Conservation (phyloP, 2,888 invertebrate species). For the Drosophila anomelani region DNA sequence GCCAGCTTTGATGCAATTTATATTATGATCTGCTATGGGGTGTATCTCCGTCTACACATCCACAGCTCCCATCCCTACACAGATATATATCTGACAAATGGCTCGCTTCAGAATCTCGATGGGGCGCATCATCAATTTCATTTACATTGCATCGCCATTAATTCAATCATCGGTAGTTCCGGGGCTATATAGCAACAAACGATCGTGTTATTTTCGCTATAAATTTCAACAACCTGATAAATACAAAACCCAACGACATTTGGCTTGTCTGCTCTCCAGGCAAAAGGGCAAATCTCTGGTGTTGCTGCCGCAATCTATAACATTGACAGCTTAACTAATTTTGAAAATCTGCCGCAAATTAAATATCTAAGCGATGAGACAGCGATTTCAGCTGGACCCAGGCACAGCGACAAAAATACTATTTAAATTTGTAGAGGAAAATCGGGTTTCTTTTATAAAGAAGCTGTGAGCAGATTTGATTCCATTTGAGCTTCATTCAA, state of each 20-base stretch:
- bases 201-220: conserved; percentile 30
- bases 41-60: conserved; percentile 14
- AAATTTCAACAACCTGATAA: conserved; percentile 44
- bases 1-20: conserved; percentile 61
- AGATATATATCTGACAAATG: conserved; percentile 55
- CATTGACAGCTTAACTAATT: conserved; percentile 74
- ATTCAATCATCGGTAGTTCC: conserved; percentile 42
- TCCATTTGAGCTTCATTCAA: not conserved
- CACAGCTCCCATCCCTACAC: not conserved
- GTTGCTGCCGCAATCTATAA: conserved; percentile 76
- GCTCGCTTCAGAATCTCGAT: conserved; percentile 59
- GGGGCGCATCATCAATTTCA: conserved; percentile 43
- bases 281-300: conserved; percentile 52
- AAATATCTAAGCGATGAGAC: conserved; percentile 24
- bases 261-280: conserved; percentile 18
- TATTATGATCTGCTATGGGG: conserved; percentile 28
- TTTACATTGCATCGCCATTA: conserved; percentile 31
- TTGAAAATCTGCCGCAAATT: conserved; percentile 36
- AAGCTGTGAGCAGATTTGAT: not conserved
- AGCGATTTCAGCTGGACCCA: conserved; percentile 2
- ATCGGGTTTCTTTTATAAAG: not conserved
- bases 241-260: conserved; percentile 43
- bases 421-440: not conserved
- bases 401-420: conserved; percentile 5
- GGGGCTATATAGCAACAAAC: conserved; percentile 12